Evolutionary conservation across 92 coral and sea anemone species (phyloP), one percentile per base, ranked within the genome.

Genomic region (Actinostola sp.): DNA sequence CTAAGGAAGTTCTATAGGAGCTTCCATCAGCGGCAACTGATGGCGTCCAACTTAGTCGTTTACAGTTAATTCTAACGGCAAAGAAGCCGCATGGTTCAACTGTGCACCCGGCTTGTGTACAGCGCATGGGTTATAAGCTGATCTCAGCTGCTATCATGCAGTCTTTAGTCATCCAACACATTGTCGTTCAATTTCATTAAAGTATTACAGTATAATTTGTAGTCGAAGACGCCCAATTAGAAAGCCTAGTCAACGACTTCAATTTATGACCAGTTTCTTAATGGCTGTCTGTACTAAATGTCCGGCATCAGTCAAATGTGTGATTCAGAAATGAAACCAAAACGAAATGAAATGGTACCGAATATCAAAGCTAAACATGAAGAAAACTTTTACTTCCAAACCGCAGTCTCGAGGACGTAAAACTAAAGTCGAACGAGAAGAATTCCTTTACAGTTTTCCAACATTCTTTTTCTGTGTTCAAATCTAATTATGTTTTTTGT

Each of bases 161-260:
- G 20, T 20, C 1, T 2, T 9, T 14, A 53, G 9, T 19, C 27
- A 57, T 10, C 7, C 16, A 24, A 8, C 13, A 23, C 54, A 26
- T 43, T 65, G 2, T 15, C 57, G 35, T 34, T 44, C 45, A 26
- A 21, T 41, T 19, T 64, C 36, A 28, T 65, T 65, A 43, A 42
- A 49, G 55, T 49, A n/a, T 49, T 20, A 43, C n/a, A n/a, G n/a
- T 65, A 23, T 38, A 35, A 43, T 27, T 53, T 53, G 59, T 30
- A 29, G 38, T 21, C 28, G 63, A 57, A 48, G 1, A 8, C 42
- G 42, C 16, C 67, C 67, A 62, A 62, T 62, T 49, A 62, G 2
- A 62, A 27, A 34, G 38, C 26, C 3, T 1, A 17, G 34, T 3
- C 26, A 34, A 34, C 11, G 38, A 62, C 8, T 38, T 32, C 8